A percentile compares a stretch with the other conserved stretches of the same genome.
These are phyloP conservation scores for Pedetes capensis DNA, from an alignment of 2,113 vertebrate genomes.

Conservation along the genomic window DNA sequence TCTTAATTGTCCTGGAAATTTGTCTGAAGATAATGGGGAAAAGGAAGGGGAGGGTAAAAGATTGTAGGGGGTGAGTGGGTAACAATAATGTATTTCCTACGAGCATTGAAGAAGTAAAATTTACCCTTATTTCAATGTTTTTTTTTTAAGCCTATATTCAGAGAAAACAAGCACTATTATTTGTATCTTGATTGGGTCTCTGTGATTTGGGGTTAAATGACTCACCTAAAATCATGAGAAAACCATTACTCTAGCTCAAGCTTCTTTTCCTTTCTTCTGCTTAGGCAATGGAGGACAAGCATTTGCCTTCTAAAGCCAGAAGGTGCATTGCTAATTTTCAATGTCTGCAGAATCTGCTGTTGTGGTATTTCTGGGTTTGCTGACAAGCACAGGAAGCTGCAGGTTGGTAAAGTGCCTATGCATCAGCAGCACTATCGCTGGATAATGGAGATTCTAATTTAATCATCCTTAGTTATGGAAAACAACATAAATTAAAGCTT, in stretches of 20 bases:
- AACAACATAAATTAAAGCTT: conserved; percentile 50
- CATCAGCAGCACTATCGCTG: neutral
- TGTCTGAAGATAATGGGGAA: neutral
- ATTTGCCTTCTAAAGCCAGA: neutral
- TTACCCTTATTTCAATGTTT: neutral
- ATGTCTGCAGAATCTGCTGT: neutral
- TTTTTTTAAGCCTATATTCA: neutral
- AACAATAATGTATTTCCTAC: neutral
- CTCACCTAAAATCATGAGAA: neutral
- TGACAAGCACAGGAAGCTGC: conserved; percentile 44
- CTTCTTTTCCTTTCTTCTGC: neutral
- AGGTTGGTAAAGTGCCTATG: neutral
- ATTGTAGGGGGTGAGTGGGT: neutral
- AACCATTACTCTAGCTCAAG: neutral
- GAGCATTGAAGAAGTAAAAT: neutral
- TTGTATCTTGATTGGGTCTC: neutral
- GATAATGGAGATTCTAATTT: conserved; percentile 65
- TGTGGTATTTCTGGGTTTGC: conserved; percentile 34
- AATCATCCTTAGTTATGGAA: conserved; percentile 21
- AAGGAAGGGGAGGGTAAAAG: neutral
- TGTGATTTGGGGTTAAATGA: neutral
- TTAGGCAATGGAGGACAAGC: neutral
- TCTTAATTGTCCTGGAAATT: conserved; percentile 22
- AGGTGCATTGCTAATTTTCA: conserved; percentile 8
- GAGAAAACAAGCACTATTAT: neutral